Evolutionary conservation across 2,113 vertebrate genomes (phyloP).

Genomic region (Synodontis membranacea): DNA sequence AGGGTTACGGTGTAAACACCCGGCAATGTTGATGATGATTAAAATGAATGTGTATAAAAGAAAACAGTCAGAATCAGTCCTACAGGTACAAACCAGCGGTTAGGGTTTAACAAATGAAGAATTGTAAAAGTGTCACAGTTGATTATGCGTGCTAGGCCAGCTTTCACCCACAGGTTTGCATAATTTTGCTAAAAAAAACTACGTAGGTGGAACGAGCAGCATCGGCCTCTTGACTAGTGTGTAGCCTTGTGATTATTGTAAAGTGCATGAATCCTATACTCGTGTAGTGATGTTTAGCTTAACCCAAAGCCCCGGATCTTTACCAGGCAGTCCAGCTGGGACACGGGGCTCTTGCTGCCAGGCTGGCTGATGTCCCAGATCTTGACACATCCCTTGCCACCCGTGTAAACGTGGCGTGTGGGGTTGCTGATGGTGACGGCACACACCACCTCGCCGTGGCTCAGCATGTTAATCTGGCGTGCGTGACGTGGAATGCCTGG

Average conservation of each 20-base stretch:
- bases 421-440: slow-evolving; percentile 98
- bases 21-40: background rate
- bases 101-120: slow-evolving; percentile 5
- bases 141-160: background rate
- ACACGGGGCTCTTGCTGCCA: slow-evolving; percentile 95
- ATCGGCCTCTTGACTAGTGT: background rate
- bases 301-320: slow-evolving; percentile 37
- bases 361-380: slow-evolving; percentile 99
- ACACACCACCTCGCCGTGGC: slow-evolving; percentile 93
- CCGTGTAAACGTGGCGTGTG: slow-evolving; percentile 92
- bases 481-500: slow-evolving; percentile 93
- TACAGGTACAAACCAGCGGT: background rate
- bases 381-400: slow-evolving; percentile 95
- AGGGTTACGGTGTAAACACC: background rate
- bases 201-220: no score
- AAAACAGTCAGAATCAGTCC: background rate
- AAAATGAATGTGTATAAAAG: background rate
- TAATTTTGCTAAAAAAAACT: background rate
- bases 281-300: background rate
- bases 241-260: background rate
- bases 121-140: background rate
- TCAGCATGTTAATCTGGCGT: slow-evolving; percentile 94
- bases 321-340: slow-evolving; percentile 96
- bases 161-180: background rate
- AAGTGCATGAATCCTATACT: no score